A percentile compares a stretch with the other conserved stretches of the same genome.
Conservation (phyloP, 1,140 invertebrate species). For the Drosophila pseudoananassae region DNA sequence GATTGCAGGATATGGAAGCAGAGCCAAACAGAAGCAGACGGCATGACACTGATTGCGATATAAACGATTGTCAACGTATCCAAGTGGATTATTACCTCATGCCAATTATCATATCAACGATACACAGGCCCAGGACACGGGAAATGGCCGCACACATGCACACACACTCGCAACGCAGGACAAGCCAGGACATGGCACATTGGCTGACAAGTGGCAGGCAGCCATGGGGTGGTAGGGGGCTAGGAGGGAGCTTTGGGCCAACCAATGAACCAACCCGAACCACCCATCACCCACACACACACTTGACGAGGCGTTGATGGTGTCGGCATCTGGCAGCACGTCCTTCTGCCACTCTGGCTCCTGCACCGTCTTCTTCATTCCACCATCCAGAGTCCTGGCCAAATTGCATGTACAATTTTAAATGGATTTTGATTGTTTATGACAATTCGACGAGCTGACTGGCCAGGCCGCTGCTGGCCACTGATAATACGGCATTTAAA, state of each 20-base stretch:
- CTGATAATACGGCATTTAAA: constrained; percentile 80
- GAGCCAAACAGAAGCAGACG: constrained; percentile 59
- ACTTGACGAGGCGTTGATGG: constrained; percentile 60
- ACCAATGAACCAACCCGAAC: constrained; percentile 52
- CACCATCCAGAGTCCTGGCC: constrained; percentile 15
- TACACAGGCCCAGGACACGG: constrained; percentile 53
- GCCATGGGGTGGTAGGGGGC: constrained; percentile 26
- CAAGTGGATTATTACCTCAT: constrained; percentile 83
- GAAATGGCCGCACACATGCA: constrained; percentile 35
- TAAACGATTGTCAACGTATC: constrained; percentile 83
- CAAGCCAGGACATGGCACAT: constrained; percentile 48
- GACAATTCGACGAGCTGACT: constrained; percentile 75
- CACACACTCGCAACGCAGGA: constrained; percentile 33
- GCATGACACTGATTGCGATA: constrained; percentile 81
- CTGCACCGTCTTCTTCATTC: neutral
- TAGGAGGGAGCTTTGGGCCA: constrained; percentile 36
- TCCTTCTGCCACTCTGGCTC: constrained; percentile 6
- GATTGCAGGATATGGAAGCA: constrained; percentile 30
- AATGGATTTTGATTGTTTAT: constrained; percentile 83
- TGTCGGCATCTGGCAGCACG: constrained; percentile 53
- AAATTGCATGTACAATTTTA: constrained; percentile 82
- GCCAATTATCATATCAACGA: constrained; percentile 83
- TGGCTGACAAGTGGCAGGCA: constrained; percentile 62
- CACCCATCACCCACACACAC: constrained; percentile 46
- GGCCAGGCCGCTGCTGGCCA: constrained; percentile 67